Base-by-base conservation (phyloP, 2,797 vertebrate species). In the Myotis myotis region DNA sequence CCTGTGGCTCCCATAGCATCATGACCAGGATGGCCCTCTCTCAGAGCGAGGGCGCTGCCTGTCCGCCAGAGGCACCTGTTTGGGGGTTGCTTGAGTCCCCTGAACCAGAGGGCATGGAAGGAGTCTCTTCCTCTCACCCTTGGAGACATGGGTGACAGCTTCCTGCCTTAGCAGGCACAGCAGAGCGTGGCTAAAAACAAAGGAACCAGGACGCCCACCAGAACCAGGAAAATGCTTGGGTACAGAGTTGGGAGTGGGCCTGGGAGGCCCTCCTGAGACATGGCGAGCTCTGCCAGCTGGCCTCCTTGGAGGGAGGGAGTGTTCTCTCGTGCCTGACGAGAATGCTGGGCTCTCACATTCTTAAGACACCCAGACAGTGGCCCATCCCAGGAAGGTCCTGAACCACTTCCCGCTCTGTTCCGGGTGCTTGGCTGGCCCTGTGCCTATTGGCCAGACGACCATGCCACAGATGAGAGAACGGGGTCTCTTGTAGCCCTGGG, bases 401-500 rank as follows among this genome's bases (percentile, higher is more conserved):
- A 36, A 12, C 51, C 2, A 0, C 47, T 60, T 28, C 57, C 64
- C 7, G 4, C 33, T 20, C 78, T 80, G n/a, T 38, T 74, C 75
- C 0, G 0, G 71, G 68, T 10, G 9, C 84, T 78, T 66, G n/a
- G 44, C 51, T 82, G 81, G 85, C 70, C 30, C 55, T 1, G 13
- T 57, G 76, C 76, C 66, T 19, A 30, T 16, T 38, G 33, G 20
- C 55, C 38, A 2, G 15, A 28, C 72, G 7, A 6, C 51, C 6
- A 0, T 0, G 20, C 1, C 10, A 5, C 23, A 23, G 36, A 23
- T 6, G 23, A 33, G 41, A 71, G 41, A 47, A 15, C 4, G n/a
- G 75, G 66, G 8, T 72, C 68, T 88, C 36, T 71, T 12, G 44
- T 36, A 19, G 64, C 33, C 49, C n/a, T 1, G 2, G 16, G 55